Evolutionary conservation across 2,113 vertebrate genomes (phyloP), one percentile per base, ranked within the genome.

Genomic region (Centrocercus urophasianus): DNA sequence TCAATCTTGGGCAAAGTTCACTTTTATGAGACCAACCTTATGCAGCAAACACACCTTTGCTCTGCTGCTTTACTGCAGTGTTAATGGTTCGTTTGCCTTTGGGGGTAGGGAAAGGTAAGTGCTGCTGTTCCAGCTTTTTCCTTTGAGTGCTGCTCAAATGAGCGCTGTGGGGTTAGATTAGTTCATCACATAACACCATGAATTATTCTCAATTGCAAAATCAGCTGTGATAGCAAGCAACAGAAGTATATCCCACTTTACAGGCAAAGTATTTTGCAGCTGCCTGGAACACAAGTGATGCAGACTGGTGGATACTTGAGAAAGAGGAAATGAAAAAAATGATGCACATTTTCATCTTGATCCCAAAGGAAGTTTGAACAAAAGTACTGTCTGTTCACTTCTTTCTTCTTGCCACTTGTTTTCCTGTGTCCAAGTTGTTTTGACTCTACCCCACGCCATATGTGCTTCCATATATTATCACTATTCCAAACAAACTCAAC

Each of bases 31-130:
- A 83, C 89, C 74, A 94, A 82, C 89, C 88, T 94, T 92, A 93
- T 94, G 97, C 93, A 91, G 95, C 95, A 97, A 97, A 97, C 95
- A 96, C 90, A 97, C 97, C 97, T 97, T 97, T 97, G 97, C 95
- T 97, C 97, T 95, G 47, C 74, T 86, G 70, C 91, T 96, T 94
- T 96, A 93, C 91, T 94, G 94, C 94, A 89, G 83, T 10, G 2
- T 91, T 96, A 96, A 95, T 93, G 88, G 77, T 94, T 96, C 94
- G 1, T 97, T 97, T 97, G 95, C 83, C 86, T 95, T 95, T 95
- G 94, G 93, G 94, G 97, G 96, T 14, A 88, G 94, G 95, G 94
- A 24, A 92, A 96, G 94, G 93, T 82, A 38, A 96, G 52, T 2
- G 2, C 70, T 94, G 93, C 89, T 93, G 38, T 88, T 94, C 63